A percentile compares a stretch with the other conserved stretches of the same genome.
Conservation (phyloP, 2,113 vertebrate genomes). For the Lasiurus cinereus region DNA sequence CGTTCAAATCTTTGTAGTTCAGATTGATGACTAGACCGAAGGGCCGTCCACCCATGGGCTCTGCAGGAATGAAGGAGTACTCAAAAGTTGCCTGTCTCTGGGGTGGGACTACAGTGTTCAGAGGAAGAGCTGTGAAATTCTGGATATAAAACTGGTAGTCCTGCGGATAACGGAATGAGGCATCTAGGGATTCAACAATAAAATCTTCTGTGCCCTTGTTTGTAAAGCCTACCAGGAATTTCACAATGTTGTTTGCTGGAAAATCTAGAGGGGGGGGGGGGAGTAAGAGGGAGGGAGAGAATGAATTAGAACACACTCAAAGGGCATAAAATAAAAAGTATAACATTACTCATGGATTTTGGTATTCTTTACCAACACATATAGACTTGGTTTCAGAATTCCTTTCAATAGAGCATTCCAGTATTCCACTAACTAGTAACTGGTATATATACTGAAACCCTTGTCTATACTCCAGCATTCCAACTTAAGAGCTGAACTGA, state of each 20-base stretch:
- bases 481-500: not conserved
- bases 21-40: constrained; percentile 98
- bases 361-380: not conserved
- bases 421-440: not conserved
- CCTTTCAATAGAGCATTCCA: not conserved
- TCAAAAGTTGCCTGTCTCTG: constrained; percentile 97
- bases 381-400: not conserved
- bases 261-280: constrained; percentile 90
- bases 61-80: constrained; percentile 99
- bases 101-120: constrained; percentile 93
- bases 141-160: constrained; percentile 99
- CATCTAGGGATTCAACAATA: constrained; percentile 95
- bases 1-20: constrained; percentile 96
- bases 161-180: constrained; percentile 98
- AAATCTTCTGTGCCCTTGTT: constrained; percentile 98
- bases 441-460: not conserved
- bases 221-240: constrained; percentile 98
- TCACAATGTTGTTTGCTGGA: constrained; percentile 98
- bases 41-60: constrained; percentile 98
- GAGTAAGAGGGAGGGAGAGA: not conserved
- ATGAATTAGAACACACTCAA: constrained; percentile 46
- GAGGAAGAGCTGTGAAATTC: constrained; percentile 98
- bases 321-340: not conserved
- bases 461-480: not conserved
- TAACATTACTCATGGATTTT: not conserved